These are phyloP conservation scores for Uromys caudimaculatus DNA, from an alignment of 2,797 vertebrate species.

Conservation along the genomic window DNA sequence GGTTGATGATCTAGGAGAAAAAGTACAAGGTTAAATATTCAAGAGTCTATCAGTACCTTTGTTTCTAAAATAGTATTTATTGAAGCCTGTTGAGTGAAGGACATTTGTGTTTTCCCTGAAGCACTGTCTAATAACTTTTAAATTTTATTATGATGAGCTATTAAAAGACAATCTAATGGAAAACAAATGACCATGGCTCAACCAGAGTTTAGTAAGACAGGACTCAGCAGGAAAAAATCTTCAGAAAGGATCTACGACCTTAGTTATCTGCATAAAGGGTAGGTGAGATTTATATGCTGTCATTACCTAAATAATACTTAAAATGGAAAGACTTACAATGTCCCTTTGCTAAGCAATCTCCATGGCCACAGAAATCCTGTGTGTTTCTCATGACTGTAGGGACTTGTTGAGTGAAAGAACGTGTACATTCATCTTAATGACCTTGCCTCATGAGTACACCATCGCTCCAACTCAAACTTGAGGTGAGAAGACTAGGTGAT, in stretches of 20 bases:
- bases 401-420: neutral
- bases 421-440: neutral
- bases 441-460: neutral
- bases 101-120: constrained; percentile 39
- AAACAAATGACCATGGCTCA: constrained; percentile 31
- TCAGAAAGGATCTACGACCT: neutral
- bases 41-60: neutral
- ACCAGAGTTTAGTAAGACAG: neutral
- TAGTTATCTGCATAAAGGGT: neutral
- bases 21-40: neutral
- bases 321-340: neutral
- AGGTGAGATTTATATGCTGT: neutral
- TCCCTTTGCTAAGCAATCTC: neutral
- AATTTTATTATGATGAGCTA: neutral
- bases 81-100: neutral
- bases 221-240: neutral
- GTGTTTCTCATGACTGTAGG: neutral
- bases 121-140: constrained; percentile 48
- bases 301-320: neutral
- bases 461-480: neutral
- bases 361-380: neutral
- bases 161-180: constrained; percentile 44
- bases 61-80: constrained; percentile 27
- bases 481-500: neutral
- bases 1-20: neutral